A percentile compares a stretch with the other conserved stretches of the same genome.
Evolutionary conservation across 2,888 invertebrate species (phyloP).

Genomic region (Acanthococcus lagerstroemiae): DNA sequence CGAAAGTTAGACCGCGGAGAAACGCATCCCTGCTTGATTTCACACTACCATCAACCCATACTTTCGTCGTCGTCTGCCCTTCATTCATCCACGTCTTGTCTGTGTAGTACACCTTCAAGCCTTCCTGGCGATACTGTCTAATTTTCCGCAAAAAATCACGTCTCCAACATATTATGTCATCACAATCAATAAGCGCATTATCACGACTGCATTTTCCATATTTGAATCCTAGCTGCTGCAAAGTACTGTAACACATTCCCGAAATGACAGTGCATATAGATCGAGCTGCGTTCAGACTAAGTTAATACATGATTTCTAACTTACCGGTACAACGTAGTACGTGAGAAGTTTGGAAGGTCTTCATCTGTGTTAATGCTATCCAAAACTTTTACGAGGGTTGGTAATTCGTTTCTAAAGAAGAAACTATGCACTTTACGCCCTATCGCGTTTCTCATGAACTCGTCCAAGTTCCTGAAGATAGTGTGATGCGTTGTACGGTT

Average conservation of each 20-base stretch:
- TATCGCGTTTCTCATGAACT: no score
- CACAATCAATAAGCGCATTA: constrained; percentile 8
- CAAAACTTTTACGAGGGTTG: not conserved
- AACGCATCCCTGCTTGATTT: not conserved
- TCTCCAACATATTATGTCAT: constrained; percentile 10
- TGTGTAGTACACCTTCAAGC: constrained; percentile 3
- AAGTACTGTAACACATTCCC: no score
- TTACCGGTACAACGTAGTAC: no score
- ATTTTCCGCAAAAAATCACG: constrained; percentile 4
- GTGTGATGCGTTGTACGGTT: no score
- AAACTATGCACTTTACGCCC: not conserved
- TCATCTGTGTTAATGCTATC: not conserved
- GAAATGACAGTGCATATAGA: no score
- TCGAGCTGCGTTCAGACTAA: no score
- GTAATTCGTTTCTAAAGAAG: not conserved
- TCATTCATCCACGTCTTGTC: constrained; percentile 2
- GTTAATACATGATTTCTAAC: no score
- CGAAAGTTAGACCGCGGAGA: not conserved
- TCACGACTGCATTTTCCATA: not conserved
- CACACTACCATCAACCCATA: not conserved
- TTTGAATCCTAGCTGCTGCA: not conserved
- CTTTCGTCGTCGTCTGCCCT: not conserved
- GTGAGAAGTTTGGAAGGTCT: not conserved
- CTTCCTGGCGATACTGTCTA: not conserved
- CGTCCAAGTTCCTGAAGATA: no score